Evolutionary conservation across 2,797 vertebrate species (phyloP), one percentile per base, ranked within the genome.

Genomic region (Peromyscus aztecus): DNA sequence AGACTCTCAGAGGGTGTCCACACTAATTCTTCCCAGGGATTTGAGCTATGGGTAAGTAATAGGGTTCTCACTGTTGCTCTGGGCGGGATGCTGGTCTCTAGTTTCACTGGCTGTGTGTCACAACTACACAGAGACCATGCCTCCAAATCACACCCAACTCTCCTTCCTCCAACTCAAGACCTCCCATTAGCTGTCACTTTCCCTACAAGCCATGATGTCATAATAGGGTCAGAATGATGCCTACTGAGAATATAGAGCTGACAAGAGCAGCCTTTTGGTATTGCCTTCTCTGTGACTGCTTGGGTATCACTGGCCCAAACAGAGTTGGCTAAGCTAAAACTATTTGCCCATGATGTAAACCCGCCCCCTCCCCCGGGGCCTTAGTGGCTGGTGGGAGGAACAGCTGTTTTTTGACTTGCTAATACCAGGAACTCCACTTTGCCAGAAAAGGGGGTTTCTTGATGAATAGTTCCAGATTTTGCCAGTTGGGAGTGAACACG

Each of bases 401-500:
- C 34, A n/a, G 37, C 49, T 93, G 80, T 55, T 67, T 90, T 94
- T 71, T 83, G 89, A 91, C 75, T 29, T 93, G 93, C 97, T 86
- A 93, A 67, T 83, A 84, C 71, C 73, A 67, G 40, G 86, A 63
- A 91, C 61, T 83, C 27, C 59, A 55, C 16, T 89, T 98, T 94
- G 97, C 83, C 92, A 85, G 85, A 98, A 92, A 92, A 61, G n/a
- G 88, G 73, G 91, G 87, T 43, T 90, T 97, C 89, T 94, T 97
- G 93, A 63, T 94, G 92, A 94, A 17, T 43, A 96, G 96, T 59
- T 80, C 76, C 82, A 96, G 82, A 84, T 73, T 77, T 55, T 83
- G 59, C 71, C 67, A 61, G 81, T 75, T 24, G 89, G 86, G 29
- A 94, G 77, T 76, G 52, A 96, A 95, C 85, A 55, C 85, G 0